Evolutionary conservation across 2,888 invertebrate species (phyloP).

Genomic region (Hypsopygia costalis): DNA sequence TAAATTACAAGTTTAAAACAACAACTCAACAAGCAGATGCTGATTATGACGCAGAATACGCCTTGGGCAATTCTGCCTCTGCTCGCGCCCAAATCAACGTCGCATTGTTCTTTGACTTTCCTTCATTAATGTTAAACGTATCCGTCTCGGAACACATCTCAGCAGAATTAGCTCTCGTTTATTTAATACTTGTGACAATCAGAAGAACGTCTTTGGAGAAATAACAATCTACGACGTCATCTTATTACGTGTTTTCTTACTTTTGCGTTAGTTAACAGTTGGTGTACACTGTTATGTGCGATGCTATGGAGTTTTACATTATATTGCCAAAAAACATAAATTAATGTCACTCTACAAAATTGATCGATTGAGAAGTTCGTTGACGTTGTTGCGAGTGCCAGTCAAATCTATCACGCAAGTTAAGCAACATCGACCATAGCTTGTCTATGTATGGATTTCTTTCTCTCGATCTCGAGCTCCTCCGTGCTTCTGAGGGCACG

Average conservation of each 20-base stretch:
- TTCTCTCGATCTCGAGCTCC: no score
- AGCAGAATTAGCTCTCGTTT: constrained; percentile 54
- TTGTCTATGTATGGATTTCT: no score
- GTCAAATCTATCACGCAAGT: no score
- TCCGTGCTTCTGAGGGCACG: no score
- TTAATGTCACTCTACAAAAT: no score
- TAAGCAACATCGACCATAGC: no score
- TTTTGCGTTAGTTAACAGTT: constrained; percentile 26
- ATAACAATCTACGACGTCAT: constrained; percentile 52
- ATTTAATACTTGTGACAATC: constrained; percentile 63
- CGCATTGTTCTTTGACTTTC: constrained; percentile 39
- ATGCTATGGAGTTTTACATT: no score
- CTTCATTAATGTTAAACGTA: constrained; percentile 46
- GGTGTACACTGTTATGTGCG: constrained; percentile 23
- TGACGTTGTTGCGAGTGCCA: no score
- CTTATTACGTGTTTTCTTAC: constrained; percentile 45
- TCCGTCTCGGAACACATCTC: constrained; percentile 37
- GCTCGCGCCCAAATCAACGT: constrained; percentile 35
- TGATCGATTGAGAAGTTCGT: no score
- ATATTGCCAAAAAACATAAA: no score
- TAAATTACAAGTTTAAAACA: no score
- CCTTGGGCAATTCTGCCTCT: constrained; percentile 10
- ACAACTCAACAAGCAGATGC: constrained; percentile 10
- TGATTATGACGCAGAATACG: constrained; percentile 9
- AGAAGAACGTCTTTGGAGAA: constrained; percentile 36